Percentiles rank a stretch among this genome's conserved stretches.
Evolutionary conservation across 2,888 invertebrate species (phyloP).

Genomic region (Lycophotia porphyrea): DNA sequence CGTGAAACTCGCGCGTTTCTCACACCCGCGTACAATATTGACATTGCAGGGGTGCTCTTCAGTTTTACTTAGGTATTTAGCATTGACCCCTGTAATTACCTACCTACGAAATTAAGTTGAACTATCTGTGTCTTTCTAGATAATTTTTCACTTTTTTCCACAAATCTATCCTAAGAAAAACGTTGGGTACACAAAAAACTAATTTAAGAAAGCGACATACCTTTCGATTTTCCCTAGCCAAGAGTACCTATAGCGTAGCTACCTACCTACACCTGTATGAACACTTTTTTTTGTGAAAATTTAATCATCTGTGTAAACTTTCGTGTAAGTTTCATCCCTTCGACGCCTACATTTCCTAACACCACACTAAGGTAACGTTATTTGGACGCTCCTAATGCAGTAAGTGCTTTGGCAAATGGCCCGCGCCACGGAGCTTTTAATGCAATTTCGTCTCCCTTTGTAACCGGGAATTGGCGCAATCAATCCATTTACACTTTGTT

Average conservation of each 20-base stretch:
- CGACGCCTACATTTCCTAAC: slow-evolving; percentile 67
- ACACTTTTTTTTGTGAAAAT: background rate
- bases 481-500: slow-evolving; percentile 91
- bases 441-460: slow-evolving; percentile 89
- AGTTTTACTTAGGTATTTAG: background rate
- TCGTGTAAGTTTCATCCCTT: slow-evolving; percentile 49
- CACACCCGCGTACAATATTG: slow-evolving; percentile 60
- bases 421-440: slow-evolving; percentile 89
- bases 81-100: background rate
- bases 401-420: slow-evolving; percentile 89
- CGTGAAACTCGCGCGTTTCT: slow-evolving; percentile 69
- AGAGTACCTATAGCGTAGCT: background rate
- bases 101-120: background rate
- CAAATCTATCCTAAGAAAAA: background rate
- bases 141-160: background rate
- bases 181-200: background rate
- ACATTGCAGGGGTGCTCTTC: slow-evolving; percentile 33
- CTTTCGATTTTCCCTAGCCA: background rate
- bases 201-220: background rate
- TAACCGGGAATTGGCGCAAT: slow-evolving; percentile 89
- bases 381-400: slow-evolving; percentile 88
- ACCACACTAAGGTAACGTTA: slow-evolving; percentile 87
- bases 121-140: background rate
- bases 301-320: slow-evolving; percentile 4
- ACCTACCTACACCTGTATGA: background rate